Base-by-base conservation (phyloP, 2,113 vertebrate species). In the Rallus limicola region DNA sequence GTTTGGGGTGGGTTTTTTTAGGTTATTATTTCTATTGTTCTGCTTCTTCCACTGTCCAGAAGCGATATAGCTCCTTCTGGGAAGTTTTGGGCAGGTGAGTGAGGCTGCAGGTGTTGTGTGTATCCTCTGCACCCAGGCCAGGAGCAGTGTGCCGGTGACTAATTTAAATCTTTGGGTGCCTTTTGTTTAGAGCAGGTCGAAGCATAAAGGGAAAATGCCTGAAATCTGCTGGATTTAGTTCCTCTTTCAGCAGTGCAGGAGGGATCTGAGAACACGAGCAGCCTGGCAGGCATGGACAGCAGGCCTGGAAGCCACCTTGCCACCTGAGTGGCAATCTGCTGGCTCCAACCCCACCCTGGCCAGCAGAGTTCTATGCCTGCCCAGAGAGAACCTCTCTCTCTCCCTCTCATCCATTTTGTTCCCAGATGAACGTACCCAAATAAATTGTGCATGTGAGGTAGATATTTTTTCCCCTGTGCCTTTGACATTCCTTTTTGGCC, bases 101-200 rank as follows among this genome's bases (percentile, higher is more conserved):
- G 0, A 60, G 65, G 31, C 40, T 56, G 0, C 5, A 11, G 0
- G 1, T 4, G 1, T 16, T 82, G 11, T 15, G 11, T 15, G 19
- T 23, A 18, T 46, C 38, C 53, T 48, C n/a, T 68, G 6, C 15
- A 48, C 20, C 48, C 48, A 48, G 48, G 19, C 48, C 48, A 48
- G 48, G 20, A 21, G 48, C 48, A 48, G 48, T 23, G 48, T 48
- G 48, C 48, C 48, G 21, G 23, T 48, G 26, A 9, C 33, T 78
- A 8, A 26, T 75, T 63, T 50, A 7, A 90, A 36, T 67, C n/a
- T 64, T 48, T 60, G 16, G n/a, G 52, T 70, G 8, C 42, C 52
- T 59, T 93, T 65, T 75, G 63, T 78, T 86, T 60, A 78, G 64
- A 7, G 1, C 69, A 59, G 55, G 40, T 70, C 14, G 40, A 77